These are phyloP conservation scores for Pachydiplax longipennis DNA, from an alignment of 2,888 invertebrate genomes.

Conservation along the genomic window DNA sequence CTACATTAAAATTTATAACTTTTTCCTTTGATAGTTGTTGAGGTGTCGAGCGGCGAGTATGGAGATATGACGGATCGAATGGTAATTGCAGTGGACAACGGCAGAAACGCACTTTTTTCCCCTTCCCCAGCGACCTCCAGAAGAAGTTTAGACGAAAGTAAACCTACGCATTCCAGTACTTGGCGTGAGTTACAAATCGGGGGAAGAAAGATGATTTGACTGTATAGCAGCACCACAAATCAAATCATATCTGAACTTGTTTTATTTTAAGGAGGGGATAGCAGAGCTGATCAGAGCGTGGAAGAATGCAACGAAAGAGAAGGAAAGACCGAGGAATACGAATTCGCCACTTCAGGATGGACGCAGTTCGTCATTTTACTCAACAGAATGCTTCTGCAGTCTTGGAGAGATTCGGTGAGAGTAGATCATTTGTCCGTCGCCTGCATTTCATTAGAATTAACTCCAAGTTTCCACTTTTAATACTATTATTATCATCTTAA, in stretches of 20 bases:
- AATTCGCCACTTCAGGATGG: constrained; percentile 67
- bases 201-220: background rate
- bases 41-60: constrained; percentile 82
- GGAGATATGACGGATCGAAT: constrained; percentile 72
- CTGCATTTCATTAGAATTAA: no score
- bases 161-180: background rate
- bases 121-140: background rate
- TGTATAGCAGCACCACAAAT: background rate
- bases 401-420: constrained; percentile 75
- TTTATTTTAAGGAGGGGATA: background rate
- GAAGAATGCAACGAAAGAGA: background rate
- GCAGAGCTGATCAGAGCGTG: background rate
- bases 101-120: constrained; percentile 64
- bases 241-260: background rate
- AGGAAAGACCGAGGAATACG: constrained; percentile 62
- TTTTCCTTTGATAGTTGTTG: constrained; percentile 68
- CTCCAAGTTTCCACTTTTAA: no score
- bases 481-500: no score
- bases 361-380: constrained; percentile 74
- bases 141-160: background rate
- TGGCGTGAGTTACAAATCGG: background rate
- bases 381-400: constrained; percentile 76
- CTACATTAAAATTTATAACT: no score
- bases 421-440: background rate
- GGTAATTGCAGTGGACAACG: constrained; percentile 73